These are phyloP conservation scores for Poeciliopsis prolifica DNA, from an alignment of 2,113 vertebrate genomes.

Conservation along the genomic window DNA sequence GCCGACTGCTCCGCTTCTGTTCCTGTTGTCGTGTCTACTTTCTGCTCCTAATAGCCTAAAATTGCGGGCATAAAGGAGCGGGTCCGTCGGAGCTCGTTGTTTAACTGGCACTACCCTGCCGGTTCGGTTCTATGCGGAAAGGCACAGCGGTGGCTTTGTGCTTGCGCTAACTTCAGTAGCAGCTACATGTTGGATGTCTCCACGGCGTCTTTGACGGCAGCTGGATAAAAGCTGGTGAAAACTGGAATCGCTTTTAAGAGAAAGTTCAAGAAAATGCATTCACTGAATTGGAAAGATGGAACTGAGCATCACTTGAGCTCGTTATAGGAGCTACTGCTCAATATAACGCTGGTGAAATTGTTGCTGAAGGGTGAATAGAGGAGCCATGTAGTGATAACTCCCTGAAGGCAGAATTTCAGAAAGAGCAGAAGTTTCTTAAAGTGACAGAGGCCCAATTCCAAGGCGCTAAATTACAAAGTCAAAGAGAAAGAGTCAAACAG, in stretches of 20 bases:
- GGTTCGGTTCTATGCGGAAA: neutral
- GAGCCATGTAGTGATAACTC: no score
- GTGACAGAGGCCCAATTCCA: no score
- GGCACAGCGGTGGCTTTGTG: neutral
- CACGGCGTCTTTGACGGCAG: neutral
- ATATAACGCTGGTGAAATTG: no score
- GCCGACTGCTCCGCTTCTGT: neutral
- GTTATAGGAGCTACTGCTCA: no score
- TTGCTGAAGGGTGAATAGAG: no score
- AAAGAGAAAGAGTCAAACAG: neutral
- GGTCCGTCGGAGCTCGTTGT: neutral
- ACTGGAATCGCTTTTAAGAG: neutral
- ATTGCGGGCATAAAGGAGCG: neutral
- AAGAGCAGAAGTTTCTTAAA: no score
- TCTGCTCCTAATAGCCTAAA: neutral
- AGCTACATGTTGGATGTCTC: neutral
- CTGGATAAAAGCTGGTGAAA: neutral
- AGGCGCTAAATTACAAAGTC: no score
- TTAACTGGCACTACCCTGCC: neutral
- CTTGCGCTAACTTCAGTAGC: neutral
- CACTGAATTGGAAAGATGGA: neutral
- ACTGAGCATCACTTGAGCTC: no score
- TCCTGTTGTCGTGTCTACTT: conserved; percentile 13
- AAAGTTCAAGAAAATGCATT: neutral
- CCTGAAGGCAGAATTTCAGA: no score